Evolutionary conservation across 35 echinoderm and acorn worm species (phyloP), one percentile per base, ranked within the genome.

Genomic region (Anneissia japonica): DNA sequence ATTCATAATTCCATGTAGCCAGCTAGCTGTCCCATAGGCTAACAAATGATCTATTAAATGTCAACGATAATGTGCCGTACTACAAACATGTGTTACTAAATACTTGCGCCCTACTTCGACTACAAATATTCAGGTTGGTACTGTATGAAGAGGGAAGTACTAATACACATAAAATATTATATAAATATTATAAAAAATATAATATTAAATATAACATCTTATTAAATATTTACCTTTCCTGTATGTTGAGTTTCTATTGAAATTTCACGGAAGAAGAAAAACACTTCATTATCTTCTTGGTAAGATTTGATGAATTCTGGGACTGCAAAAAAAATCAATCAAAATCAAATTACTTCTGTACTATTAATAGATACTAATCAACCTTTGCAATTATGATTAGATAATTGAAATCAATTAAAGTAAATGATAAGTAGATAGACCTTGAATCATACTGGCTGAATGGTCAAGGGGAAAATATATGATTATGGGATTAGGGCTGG

Each of bases 241-340:
- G 83, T 88, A 77, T 88, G 88, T 31, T 87, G 45, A 77, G 89
- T 79, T 51, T 94, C 92, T 35, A 91, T 83, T 30, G 96, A 92
- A 35, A 93, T 79, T 74, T 99, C 96, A 76, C 96, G 74, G 39
- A 94, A 91, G 89, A 99, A 99, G 79, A 99, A 88, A 28, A 99
- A 39, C 75, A 99, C 89, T 92, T 92, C 90, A 31, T 99, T 87
- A 1, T 83, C 90, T 10, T 94, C 80, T 41, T 99, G 85, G 81
- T 91, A 97, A 11, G 96, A 94, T 14, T 88, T 84, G n/a, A 99
- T 92, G 72, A 99, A 99, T 41, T 82, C 86, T 0, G 96, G 96
- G 79, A 87, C 96, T 99, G 87, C 37, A 83, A 76, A 39, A 77
- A 90, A 19, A 35, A n/a, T n/a, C n/a, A n/a, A n/a, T n/a, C n/a